Base-by-base conservation (phyloP, 2,888 invertebrate species). In the Eupithecia dodoneata region DNA sequence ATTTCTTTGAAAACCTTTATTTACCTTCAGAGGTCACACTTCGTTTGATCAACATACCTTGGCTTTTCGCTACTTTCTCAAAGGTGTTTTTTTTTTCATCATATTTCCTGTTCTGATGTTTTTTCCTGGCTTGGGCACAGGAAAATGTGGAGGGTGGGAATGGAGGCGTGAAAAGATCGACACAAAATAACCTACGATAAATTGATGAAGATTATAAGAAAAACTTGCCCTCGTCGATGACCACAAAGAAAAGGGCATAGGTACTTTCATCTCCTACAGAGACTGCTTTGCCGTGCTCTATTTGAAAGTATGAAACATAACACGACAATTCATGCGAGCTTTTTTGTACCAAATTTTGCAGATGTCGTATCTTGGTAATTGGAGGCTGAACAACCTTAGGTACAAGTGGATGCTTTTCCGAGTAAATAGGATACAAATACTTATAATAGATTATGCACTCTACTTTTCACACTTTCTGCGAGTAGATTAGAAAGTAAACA, bases 1-100 rank as follows among this genome's bases (percentile, higher is more conserved):
- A 30, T 30, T 63, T 30, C 63, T 59, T n/a, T 63, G 18, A 63
- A 63, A 30, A 15, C 15, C 42, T 66, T 42, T 66, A 6, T 66
- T 42, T 66, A 66, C 42, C 63, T 63, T 63, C 30, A 63, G 63
- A 63, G 12, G 30, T 63, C 63, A 63, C 63, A 63, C 30, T 30
- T 63, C 63, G 30, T 63, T 63, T 63, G 30, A 63, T 63, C 30
- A 30, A 63, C 30, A 30, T 63, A 63, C 63, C 30, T 30, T 10
- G 59, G 18, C 63, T 30, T 63, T 59, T 18, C 9, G 18, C 59
- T 10, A 59, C 59, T 18, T 18, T 59, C 59, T 9, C 59, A 59
- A 59, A 10, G n/a, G 59, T 9, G 0, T 3, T 2, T 9, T 18
- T 30, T 63, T 30, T 30, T 63, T 63, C 30, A 30, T 63, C 10